Evolutionary conservation across 2,888 invertebrate species (phyloP), one percentile per base, ranked within the genome.

Genomic region (Lissocephala sabroskyi): DNA sequence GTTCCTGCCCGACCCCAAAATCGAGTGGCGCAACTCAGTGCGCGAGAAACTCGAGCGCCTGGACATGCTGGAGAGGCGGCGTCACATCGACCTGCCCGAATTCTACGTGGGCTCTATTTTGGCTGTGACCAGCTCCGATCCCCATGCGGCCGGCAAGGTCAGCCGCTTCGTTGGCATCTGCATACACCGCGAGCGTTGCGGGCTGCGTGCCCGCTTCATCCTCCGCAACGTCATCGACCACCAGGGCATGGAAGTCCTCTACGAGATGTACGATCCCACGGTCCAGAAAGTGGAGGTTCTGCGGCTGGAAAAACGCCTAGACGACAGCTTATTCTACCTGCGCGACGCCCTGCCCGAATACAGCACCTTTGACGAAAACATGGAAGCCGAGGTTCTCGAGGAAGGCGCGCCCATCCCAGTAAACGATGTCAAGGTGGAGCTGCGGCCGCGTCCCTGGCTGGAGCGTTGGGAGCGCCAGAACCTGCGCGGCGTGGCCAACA

Each of bases 101-200:
- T 99, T 99, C 87, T 99, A 98, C 87, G 97, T 98, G 75, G 98
- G 97, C 10, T 94, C 94, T 19, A 90, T 98, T 52, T 66, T 98
- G 79, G 93, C 95, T 26, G 96, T 98, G 0, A 93, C 92, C 1
- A 90, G 92, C 56, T 90, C 96, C 0, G 97, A 98, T 83, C 88
- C 87, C 3, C 93, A 96, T 86, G 89, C 95, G 2, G 90, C 93
- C 19, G 92, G 91, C 39, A 97, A 97, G 86, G 86, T 88, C 0
- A 94, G 91, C 75, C 89, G 91, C 79, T 96, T 85, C 53, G 80
- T 85, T 6, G 85, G 99, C 2, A 96, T 99, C 71, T 99, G 99
- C 79, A 97, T 98, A 64, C 88, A 93, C 63, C 87, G 96, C 44
- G 89, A 88, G 63, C 92, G 93, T 1, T 88, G 90, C 79, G 98